A percentile compares a stretch with the other conserved stretches of the same genome.
These are phyloP conservation scores for Caprella mutica DNA, from an alignment of 2,888 invertebrate genomes.

Conservation along the genomic window DNA sequence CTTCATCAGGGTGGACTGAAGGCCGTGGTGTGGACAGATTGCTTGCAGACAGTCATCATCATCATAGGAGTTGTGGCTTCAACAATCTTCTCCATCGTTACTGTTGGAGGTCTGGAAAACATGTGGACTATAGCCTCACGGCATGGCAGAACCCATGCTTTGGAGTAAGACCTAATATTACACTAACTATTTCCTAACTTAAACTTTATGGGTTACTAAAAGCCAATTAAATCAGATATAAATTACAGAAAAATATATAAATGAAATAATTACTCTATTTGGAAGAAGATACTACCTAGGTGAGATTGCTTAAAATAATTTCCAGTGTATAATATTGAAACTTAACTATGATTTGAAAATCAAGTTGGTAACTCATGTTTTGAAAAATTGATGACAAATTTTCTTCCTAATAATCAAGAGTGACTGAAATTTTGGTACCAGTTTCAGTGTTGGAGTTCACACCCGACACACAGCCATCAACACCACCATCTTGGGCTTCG, in stretches of 20 bases:
- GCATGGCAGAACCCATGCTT: constrained; percentile 52
- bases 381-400: too few species aligned
- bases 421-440: too few species aligned
- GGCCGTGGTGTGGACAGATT: constrained; percentile 11
- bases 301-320: too few species aligned
- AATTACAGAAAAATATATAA: too few species aligned
- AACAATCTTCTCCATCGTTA: constrained; percentile 62
- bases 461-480: not conserved
- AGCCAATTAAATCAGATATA: too few species aligned
- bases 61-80: constrained; percentile 57
- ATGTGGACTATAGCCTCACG: constrained; percentile 57
- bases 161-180: not conserved
- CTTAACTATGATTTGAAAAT: too few species aligned
- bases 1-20: constrained; percentile 15
- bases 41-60: not conserved
- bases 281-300: too few species aligned
- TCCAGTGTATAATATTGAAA: too few species aligned
- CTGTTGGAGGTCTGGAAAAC: constrained; percentile 58
- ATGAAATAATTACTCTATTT: too few species aligned
- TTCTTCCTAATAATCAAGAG: too few species aligned
- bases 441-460: not conserved
- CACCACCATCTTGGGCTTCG: not conserved
- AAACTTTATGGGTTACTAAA: too few species aligned
- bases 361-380: too few species aligned
- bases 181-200: not conserved